Conservation (phyloP, 2,797 vertebrate species). For the Tragopan temminckii region DNA sequence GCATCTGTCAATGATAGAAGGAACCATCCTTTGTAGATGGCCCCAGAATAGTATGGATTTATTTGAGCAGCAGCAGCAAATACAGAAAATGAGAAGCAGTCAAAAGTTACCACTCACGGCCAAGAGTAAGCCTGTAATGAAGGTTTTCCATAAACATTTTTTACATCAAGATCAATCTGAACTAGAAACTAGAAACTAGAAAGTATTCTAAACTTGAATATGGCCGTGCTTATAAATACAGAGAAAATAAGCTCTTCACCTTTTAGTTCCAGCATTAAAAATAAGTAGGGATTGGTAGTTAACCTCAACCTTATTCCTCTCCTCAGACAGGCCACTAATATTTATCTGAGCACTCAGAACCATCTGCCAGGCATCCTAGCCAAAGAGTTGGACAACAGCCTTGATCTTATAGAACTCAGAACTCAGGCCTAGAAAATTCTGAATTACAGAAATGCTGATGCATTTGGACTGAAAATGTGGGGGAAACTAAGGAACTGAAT, state of each 20-base stretch:
- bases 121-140: not conserved
- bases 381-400: not conserved
- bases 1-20: not conserved
- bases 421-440: not conserved
- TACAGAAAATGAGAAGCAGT: not conserved
- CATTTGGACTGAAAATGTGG: not conserved
- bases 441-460: not conserved
- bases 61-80: not conserved
- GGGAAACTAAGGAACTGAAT: constrained; percentile 22
- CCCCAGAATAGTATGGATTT: not conserved
- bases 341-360: not conserved
- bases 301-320: not conserved
- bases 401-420: not conserved
- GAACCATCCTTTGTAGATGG: not conserved
- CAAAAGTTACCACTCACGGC: not conserved
- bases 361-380: not conserved
- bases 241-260: not conserved
- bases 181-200: not conserved
- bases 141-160: not conserved
- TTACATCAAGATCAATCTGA: not conserved
- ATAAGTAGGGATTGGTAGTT: not conserved
- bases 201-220: not conserved
- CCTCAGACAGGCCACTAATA: not conserved
- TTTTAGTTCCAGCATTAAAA: not conserved
- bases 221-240: not conserved